A percentile compares a stretch with the other conserved stretches of the same genome.
phyloP scores from a whole-genome alignment of 2,113 vertebrate species.

The Nycticorax nycticorax region DNA sequence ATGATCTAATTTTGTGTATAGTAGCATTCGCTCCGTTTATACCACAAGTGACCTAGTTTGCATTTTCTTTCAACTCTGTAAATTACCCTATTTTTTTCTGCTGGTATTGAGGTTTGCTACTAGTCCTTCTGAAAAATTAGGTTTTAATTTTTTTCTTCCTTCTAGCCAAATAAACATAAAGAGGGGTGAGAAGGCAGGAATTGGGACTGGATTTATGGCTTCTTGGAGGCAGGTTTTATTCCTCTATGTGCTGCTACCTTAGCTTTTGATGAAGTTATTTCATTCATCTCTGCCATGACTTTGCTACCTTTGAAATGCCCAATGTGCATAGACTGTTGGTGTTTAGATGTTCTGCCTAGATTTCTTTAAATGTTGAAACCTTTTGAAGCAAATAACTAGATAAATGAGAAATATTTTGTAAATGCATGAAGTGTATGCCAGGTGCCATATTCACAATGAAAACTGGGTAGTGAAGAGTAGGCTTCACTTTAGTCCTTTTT shows the following conservation, averaged over 20 bases:
- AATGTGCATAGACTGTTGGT: background rate
- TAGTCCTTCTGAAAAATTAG: conserved; percentile 8
- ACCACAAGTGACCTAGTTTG: background rate
- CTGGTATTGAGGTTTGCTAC: background rate
- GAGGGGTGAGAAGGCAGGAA: background rate
- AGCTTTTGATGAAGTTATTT: conserved; percentile 2
- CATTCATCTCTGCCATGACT: background rate
- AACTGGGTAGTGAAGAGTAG: background rate
- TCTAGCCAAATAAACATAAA: conserved; percentile 8
- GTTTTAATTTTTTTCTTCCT: conserved; percentile 16
- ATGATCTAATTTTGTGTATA: background rate
- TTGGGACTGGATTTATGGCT: background rate
- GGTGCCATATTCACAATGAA: background rate
- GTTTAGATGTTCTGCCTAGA: background rate
- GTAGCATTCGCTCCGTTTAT: background rate
- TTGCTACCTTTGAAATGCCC: background rate
- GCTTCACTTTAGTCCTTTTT: background rate
- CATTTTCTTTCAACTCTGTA: conserved; percentile 11
- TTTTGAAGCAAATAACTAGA: background rate
- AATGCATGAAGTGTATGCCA: background rate
- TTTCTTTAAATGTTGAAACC: background rate
- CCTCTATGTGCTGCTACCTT: background rate
- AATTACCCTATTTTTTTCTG: background rate
- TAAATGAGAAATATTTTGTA: background rate
- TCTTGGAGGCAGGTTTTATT: conserved; percentile 3